phyloP scores from a whole-genome alignment of 2,113 vertebrate species.

The Chaetops frenatus region DNA sequence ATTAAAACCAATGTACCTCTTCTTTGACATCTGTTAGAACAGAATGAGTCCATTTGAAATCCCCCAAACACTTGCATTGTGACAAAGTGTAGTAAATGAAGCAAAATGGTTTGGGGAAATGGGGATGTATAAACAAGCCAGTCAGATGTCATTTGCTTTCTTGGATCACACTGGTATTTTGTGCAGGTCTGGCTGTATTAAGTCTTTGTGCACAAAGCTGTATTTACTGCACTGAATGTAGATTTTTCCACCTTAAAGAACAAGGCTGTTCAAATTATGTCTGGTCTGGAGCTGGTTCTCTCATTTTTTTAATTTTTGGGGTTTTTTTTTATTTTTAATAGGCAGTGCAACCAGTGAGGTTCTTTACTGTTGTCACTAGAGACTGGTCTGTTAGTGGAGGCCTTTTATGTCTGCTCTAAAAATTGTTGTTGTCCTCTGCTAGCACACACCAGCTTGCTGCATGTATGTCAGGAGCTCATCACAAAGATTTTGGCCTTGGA shows the following conservation, averaged over 20 bases:
- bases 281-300: not conserved
- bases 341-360: not conserved
- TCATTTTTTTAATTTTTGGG: not conserved
- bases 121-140: conserved; percentile 66
- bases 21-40: conserved; percentile 77
- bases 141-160: conserved; percentile 61
- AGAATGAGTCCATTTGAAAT: conserved; percentile 71
- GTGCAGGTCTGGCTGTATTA: not conserved
- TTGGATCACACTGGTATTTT: conserved; percentile 28
- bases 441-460: not conserved
- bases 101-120: conserved; percentile 69
- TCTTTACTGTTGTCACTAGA: not conserved
- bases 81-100: conserved; percentile 69
- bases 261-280: not conserved
- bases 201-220: not conserved
- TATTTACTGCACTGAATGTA: not conserved
- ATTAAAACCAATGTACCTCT: conserved; percentile 77
- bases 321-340: not conserved
- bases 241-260: not conserved
- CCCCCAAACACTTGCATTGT: conserved; percentile 55
- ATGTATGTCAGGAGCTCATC: not conserved
- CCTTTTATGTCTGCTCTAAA: not conserved
- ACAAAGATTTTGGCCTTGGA: not conserved
- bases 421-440: not conserved
- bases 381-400: not conserved